phyloP scores from a whole-genome alignment of 2,113 vertebrate species.

The Hippopotamus amphibius region DNA sequence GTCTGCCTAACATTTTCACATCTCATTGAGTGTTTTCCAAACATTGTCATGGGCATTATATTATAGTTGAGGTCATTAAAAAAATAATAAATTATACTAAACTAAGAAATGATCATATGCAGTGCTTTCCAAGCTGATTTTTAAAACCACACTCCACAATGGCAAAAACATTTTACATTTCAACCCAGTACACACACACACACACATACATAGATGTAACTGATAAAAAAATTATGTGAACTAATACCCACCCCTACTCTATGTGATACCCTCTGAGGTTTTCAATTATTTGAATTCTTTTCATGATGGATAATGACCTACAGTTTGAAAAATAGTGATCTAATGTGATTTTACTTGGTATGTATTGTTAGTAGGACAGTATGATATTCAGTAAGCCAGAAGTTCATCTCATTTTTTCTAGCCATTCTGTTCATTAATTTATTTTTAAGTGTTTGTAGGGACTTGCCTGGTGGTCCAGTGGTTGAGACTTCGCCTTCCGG shows the following conservation, averaged over 20 bases:
- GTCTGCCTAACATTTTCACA: not conserved
- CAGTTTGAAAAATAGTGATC: not conserved
- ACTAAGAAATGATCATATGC: not conserved
- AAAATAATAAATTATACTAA: slow-evolving; percentile 22
- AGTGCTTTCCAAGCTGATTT: not conserved
- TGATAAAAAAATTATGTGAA: not conserved
- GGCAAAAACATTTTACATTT: not conserved
- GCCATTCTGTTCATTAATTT: not conserved
- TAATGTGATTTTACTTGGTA: not conserved
- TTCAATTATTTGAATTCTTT: not conserved
- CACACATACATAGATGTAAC: not conserved
- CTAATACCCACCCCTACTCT: not conserved
- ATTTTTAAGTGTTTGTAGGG: not conserved
- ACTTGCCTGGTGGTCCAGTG: too few species aligned
- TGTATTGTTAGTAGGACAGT: not conserved
- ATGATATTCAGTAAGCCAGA: not conserved
- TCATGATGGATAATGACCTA: not conserved
- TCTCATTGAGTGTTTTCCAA: not conserved
- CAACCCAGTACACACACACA: not conserved
- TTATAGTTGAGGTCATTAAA: not conserved
- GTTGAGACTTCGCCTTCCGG: too few species aligned
- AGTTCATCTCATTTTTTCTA: not conserved
- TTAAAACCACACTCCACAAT: not conserved
- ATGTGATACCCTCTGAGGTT: not conserved
- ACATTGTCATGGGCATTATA: not conserved